A percentile compares a stretch with the other conserved stretches of the same genome.
phyloP scores from a whole-genome alignment of 2,888 invertebrate species.

The Agonopterix heracliana region DNA sequence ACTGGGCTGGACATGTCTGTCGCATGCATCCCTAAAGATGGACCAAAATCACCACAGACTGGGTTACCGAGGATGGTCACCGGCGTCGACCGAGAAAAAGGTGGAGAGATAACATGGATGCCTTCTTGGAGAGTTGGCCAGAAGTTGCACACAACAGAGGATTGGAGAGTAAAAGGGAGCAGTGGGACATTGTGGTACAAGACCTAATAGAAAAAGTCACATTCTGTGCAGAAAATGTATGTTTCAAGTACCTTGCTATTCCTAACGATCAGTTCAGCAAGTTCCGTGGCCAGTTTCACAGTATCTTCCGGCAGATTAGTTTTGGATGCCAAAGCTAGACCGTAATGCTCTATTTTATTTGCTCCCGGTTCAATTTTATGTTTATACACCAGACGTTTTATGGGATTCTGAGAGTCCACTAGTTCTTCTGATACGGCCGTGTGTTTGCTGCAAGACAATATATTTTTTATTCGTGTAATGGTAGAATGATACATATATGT shows the following conservation, averaged over 20 bases:
- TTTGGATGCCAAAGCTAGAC: constrained; percentile 78
- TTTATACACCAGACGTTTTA: constrained; percentile 75
- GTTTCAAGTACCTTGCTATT: constrained; percentile 42
- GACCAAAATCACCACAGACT: too few relatives aligned
- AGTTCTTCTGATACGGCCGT: constrained; percentile 58
- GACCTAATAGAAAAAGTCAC: neutral
- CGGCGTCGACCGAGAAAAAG: too few relatives aligned
- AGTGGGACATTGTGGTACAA: too few relatives aligned
- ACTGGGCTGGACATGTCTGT: too few relatives aligned
- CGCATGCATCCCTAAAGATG: too few relatives aligned
- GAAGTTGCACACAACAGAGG: too few relatives aligned
- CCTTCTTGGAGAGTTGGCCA: too few relatives aligned
- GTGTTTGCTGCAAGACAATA: constrained; percentile 35
- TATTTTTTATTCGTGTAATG: neutral
- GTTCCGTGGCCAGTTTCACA: constrained; percentile 66
- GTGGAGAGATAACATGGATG: too few relatives aligned
- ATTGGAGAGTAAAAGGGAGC: too few relatives aligned
- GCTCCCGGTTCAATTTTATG: constrained; percentile 78
- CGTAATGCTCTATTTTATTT: constrained; percentile 78
- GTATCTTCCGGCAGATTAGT: constrained; percentile 77
- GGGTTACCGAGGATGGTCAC: too few relatives aligned
- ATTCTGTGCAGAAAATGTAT: neutral
- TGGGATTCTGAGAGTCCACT: constrained; percentile 27
- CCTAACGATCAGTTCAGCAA: constrained; percentile 52
- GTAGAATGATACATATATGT: neutral